phyloP scores from a whole-genome alignment of 2,113 vertebrate species.

The Delphinus delphis region DNA sequence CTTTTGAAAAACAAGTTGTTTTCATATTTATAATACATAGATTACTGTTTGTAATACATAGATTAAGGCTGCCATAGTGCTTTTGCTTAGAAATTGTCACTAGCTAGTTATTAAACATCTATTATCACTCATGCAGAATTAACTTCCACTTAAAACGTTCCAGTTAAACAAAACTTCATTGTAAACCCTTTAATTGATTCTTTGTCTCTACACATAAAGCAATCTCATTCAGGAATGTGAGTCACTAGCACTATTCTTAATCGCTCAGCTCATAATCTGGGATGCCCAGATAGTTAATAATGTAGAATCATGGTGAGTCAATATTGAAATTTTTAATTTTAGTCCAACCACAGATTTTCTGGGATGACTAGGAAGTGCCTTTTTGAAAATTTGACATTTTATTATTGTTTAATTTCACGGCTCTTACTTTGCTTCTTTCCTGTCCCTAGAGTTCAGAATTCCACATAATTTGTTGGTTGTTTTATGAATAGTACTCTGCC shows the following conservation, averaged over 20 bases:
- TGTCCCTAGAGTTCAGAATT: conserved; percentile 11
- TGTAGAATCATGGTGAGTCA: background rate
- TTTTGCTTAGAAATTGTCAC: conserved; percentile 67
- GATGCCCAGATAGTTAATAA: background rate
- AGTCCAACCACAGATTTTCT: background rate
- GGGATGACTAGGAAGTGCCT: conserved; percentile 22
- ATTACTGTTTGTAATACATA: conserved; percentile 66
- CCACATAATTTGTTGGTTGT: conserved; percentile 2
- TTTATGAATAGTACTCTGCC: conserved; percentile 27
- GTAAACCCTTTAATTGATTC: conserved; percentile 66
- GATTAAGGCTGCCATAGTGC: conserved; percentile 23
- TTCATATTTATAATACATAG: conserved; percentile 58
- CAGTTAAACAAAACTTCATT: conserved; percentile 71
- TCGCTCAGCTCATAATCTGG: background rate
- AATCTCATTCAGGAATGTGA: conserved; percentile 49
- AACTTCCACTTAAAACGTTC: conserved; percentile 76
- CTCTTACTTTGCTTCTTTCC: conserved; percentile 29
- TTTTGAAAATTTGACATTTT: conserved; percentile 36
- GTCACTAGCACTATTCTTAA: conserved; percentile 30
- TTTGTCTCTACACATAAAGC: conserved; percentile 49
- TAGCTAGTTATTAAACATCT: conserved; percentile 77
- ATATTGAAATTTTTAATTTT: background rate
- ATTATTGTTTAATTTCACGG: conserved; percentile 24
- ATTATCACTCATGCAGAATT: conserved; percentile 75
- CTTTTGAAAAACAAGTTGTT: conserved; percentile 58